phyloP scores from a whole-genome alignment of 2,797 vertebrate genomes.

The Cyclura pinguis region DNA sequence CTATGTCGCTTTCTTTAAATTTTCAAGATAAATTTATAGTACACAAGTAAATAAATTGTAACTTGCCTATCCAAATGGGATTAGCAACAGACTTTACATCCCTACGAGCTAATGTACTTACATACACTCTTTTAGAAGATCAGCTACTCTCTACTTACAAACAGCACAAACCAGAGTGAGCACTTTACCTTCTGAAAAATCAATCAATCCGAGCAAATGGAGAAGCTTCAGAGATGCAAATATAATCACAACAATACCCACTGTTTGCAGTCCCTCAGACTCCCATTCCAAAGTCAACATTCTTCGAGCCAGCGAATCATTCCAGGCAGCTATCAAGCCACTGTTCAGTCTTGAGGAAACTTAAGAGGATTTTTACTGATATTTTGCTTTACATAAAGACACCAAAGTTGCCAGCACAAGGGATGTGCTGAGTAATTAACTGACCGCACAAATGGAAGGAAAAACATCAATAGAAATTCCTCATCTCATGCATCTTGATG shows the following conservation, averaged over 20 bases:
- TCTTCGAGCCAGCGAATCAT: constrained; percentile 86
- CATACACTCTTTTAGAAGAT: constrained; percentile 55
- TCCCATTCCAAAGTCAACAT: constrained; percentile 96
- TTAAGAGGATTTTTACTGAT: constrained; percentile 63
- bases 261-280: constrained; percentile 97
- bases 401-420: constrained; percentile 72
- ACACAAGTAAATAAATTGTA: constrained; percentile 22
- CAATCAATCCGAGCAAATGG: constrained; percentile 98
- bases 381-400: constrained; percentile 71
- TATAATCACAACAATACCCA: constrained; percentile 98
- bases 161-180: constrained; percentile 72
- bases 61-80: neutral
- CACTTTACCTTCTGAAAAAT: constrained; percentile 99
- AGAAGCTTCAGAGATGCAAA: constrained; percentile 98
- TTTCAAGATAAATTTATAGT: constrained; percentile 1
- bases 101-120: constrained; percentile 54
- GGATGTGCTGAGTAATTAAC: constrained; percentile 55
- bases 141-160: constrained; percentile 63
- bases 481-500: constrained; percentile 75
- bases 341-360: constrained; percentile 68
- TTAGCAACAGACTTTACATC: constrained; percentile 64
- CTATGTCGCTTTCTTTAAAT: constrained; percentile 8
- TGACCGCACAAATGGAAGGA: constrained; percentile 67
- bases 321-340: constrained; percentile 77
- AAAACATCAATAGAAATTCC: constrained; percentile 69